Evolutionary conservation across 2,888 invertebrate species (phyloP), one percentile per base, ranked within the genome.

Genomic region (Nymphalis urticae): DNA sequence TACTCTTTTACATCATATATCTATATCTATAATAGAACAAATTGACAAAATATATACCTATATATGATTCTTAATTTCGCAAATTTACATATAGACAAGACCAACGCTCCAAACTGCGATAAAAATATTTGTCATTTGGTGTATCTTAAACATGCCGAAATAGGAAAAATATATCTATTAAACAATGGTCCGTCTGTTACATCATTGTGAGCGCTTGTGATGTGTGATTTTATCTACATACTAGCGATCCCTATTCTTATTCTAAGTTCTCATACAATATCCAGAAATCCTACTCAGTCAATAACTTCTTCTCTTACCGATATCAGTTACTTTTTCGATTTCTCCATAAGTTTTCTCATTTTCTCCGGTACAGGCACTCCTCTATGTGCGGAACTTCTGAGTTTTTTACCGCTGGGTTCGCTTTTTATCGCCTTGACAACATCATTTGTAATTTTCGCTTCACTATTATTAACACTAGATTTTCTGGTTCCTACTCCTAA

Each of bases 111-210:
- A 77, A 81, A 82, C 80, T 82, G 80, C 81, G 78, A 79, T 83
- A 84, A 83, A 87, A 84, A 86, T 83, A 85, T 84, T 78, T 76
- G 76, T 76, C 74, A 78, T 78, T 76, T 79, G 78, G 80, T 79
- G 80, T 76, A 75, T 69, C 72, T 64, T 78, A 76, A 81, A 77
- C 78, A 80, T 79, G 81, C 82, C 83, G 81, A 84, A 85, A 75
- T 77, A 88, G 86, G 89, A 90, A 89, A 92, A 89, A 90, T 89
- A 89, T 87, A 84, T 85, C 78, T 88, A 87, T 86, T 81, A 81
- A 83, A 85, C 82, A 86, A 80, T 92, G 92, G 92, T 92, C 92
- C 91, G 80, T 84, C 75, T 79, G 89, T 89, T 89, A 80, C 89
- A 54, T 83, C 78, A 79, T 84, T 82, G 85, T 86, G 86, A 88